A percentile compares a stretch with the other conserved stretches of the same genome.
Evolutionary conservation across 1,140 invertebrate species (phyloP).

Genomic region (Coptotermes formosanus): DNA sequence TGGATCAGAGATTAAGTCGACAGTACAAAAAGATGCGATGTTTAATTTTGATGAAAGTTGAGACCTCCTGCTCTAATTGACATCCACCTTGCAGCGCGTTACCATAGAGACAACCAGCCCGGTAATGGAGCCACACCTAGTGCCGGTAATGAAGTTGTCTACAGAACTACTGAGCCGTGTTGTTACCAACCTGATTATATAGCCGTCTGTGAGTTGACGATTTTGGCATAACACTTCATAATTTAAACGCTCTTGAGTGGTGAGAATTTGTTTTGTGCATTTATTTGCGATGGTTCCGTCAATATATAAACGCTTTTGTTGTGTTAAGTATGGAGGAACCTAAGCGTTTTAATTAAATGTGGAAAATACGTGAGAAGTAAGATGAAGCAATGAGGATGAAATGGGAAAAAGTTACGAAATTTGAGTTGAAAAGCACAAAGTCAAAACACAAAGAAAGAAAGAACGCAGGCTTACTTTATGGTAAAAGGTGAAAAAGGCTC

Average conservation of each 20-base stretch:
- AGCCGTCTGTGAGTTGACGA: too few relatives aligned
- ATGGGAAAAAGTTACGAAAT: too few relatives aligned
- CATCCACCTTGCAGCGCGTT: background rate
- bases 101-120: background rate
- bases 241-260: background rate
- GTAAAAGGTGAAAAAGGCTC: too few relatives aligned
- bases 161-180: background rate
- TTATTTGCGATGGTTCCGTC: background rate
- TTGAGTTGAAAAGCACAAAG: too few relatives aligned
- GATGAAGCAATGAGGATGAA: too few relatives aligned
- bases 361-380: too few relatives aligned
- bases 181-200: background rate
- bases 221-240: too few relatives aligned
- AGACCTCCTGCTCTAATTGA: background rate
- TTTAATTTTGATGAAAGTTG: background rate
- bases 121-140: background rate
- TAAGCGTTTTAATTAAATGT: too few relatives aligned
- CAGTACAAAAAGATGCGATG: background rate
- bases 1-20: background rate
- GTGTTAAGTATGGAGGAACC: too few relatives aligned
- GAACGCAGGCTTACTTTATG: too few relatives aligned
- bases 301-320: background rate
- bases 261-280: background rate
- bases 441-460: too few relatives aligned
- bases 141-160: background rate